Base-by-base conservation (phyloP, 2,797 vertebrate genomes). In the Pagetopsis macropterus region DNA sequence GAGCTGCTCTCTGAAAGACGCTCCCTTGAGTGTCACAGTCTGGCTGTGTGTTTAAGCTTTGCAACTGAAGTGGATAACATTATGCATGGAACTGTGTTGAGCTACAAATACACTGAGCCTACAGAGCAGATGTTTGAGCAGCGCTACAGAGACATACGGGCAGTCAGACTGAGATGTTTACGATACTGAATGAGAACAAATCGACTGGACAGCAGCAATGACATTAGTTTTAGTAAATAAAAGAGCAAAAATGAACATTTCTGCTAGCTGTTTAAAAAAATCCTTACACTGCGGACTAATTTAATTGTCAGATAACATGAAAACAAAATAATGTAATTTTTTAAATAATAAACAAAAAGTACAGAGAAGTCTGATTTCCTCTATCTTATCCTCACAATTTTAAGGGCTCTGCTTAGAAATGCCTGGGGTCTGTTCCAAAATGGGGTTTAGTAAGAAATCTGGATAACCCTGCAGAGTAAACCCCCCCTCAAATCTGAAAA, bases 71-170 rank as follows among this genome's bases (percentile, higher is more conserved):
- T 52, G 27, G 46, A 68, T 61, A n/a, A 70, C 57, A 43, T 43
- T 27, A 67, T 45, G 45, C 54, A 51, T 64, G 14, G 41, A 72
- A 55, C 66, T 14, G 14, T 54, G 33, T 65, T 68, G 14, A 13
- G 51, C 45, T 43, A 15, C 63, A 64, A 45, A 66, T 33, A 56
- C 70, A 50, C 50, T 0, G 56, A 56, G 50, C 31, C 44, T 37
- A 61, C 59, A 72, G 52, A 59, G 55, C 65, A 84, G 37, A 77
- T 79, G 74, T 79, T 71, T 61, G 33, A 72, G 21, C 52, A 48
- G 52, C 4, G 31, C 52, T 31, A 54, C 62, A 51, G 48, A 74
- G 68, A 70, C 69, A 65, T 68, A 75, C 51, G 48, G 50, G 60
- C 52, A 63, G 55, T 54, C 16, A 41, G 21, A 27, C 37, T 50